phyloP scores from a whole-genome alignment of 2,797 vertebrate genomes.

The Anabacerthia variegaticeps region DNA sequence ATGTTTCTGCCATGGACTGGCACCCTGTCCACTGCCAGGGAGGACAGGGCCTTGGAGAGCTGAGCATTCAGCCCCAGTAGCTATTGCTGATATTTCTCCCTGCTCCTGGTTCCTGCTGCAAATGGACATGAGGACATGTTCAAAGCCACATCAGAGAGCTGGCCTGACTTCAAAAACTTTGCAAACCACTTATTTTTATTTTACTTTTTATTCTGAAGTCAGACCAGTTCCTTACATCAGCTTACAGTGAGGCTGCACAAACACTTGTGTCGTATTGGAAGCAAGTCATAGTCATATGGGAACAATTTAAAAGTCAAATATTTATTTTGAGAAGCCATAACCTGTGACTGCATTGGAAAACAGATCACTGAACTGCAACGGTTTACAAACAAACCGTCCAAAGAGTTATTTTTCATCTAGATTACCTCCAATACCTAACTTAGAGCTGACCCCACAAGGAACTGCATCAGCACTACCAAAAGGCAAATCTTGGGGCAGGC shows the following conservation, averaged over 20 bases:
- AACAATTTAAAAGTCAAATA: background rate
- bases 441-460: background rate
- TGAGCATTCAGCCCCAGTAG: background rate
- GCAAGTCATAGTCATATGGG: background rate
- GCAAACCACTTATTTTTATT: background rate
- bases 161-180: background rate
- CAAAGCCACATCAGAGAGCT: background rate
- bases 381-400: background rate
- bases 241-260: background rate
- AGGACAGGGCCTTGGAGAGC: background rate
- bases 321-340: constrained; percentile 5
- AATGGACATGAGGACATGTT: background rate
- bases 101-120: background rate
- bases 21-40: background rate
- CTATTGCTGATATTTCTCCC: background rate
- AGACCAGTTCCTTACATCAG: background rate
- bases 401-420: background rate
- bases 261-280: background rate
- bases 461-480: background rate
- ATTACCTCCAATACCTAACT: background rate
- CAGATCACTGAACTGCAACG: background rate
- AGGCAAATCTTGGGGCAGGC: background rate
- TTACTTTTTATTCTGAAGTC: background rate
- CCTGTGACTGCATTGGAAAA: background rate
- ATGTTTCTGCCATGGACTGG: background rate